phyloP scores from a whole-genome alignment of 2,113 vertebrate species.

The Gorsachius goisagi region DNA sequence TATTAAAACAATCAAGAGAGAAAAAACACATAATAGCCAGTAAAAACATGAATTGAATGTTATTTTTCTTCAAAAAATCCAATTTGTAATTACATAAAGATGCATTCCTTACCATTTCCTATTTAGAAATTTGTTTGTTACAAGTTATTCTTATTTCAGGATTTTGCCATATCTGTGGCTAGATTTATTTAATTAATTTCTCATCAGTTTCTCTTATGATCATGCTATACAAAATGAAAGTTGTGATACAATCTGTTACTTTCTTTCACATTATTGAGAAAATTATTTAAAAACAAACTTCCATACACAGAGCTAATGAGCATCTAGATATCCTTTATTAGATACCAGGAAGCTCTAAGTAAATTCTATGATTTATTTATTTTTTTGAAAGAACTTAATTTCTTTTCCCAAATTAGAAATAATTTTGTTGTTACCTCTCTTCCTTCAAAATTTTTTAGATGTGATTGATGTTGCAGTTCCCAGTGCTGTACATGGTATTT shows the following conservation, averaged over 20 bases:
- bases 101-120: neutral
- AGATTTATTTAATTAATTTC: neutral
- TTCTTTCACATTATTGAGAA: neutral
- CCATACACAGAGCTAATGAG: neutral
- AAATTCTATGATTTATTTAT: neutral
- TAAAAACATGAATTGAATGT: neutral
- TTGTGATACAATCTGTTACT: neutral
- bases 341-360: neutral
- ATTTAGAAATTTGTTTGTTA: neutral
- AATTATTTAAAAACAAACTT: neutral
- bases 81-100: neutral
- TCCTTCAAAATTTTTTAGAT: neutral
- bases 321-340: neutral
- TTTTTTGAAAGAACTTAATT: neutral
- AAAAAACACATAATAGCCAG: neutral
- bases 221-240: neutral
- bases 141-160: neutral
- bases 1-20: neutral
- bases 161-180: neutral
- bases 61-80: neutral
- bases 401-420: neutral
- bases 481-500: neutral
- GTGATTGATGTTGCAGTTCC: neutral
- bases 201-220: neutral
- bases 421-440: neutral